Conservation (phyloP, 2,113 vertebrate genomes). For the Gallinago jamesoni region DNA sequence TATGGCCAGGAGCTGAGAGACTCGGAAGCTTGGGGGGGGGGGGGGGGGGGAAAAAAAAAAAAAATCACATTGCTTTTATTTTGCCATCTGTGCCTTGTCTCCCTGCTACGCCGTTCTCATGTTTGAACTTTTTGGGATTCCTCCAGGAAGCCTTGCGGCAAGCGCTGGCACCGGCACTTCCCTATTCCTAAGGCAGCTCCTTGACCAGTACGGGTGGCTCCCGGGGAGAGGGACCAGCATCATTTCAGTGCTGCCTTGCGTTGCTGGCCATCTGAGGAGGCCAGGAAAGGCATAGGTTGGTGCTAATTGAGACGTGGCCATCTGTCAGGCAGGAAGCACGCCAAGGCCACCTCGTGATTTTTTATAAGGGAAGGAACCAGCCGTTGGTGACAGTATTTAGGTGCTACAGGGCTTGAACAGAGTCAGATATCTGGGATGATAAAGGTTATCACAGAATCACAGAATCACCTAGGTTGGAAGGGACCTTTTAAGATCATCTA, state of each 20-base stretch:
- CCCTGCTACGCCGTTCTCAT: not conserved
- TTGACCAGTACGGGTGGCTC: not conserved
- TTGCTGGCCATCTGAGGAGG: not conserved
- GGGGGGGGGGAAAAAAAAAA: not conserved
- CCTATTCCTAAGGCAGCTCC: not conserved
- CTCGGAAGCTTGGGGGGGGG: not conserved
- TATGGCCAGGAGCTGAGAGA: not conserved
- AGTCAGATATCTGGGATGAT: not conserved
- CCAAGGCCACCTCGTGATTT: not conserved
- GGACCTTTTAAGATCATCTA: no score
- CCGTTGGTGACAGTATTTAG: not conserved
- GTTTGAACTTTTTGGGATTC: not conserved
- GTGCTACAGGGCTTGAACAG: not conserved
- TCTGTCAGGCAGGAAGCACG: slow-evolving; percentile 19
- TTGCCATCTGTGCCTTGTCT: not conserved
- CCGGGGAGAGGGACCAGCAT: not conserved
- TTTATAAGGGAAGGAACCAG: not conserved
- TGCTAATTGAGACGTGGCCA: slow-evolving; percentile 23
- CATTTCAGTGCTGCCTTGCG: not conserved
- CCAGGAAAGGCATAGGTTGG: not conserved
- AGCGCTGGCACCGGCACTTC: not conserved
- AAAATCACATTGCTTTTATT: not conserved
- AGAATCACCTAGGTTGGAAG: no score
- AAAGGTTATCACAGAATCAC: not conserved
- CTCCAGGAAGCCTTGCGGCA: not conserved